A percentile compares a stretch with the other conserved stretches of the same genome.
These are phyloP conservation scores for Tetraodon nigroviridis DNA, from an alignment of 2,113 vertebrate species.

Conservation along the genomic window DNA sequence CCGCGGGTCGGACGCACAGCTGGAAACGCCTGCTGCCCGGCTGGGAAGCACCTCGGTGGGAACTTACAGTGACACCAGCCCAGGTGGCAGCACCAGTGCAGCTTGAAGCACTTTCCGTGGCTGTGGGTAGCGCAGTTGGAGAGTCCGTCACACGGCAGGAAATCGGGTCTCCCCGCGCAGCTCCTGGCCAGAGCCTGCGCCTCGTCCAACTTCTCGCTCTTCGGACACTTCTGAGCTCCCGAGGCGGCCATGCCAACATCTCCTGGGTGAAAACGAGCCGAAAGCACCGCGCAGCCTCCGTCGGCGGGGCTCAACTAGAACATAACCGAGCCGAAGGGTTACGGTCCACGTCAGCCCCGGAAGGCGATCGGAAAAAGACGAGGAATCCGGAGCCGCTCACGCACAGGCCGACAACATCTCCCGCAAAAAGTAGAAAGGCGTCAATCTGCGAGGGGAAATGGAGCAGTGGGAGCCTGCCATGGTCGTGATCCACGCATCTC, in stretches of 20 bases:
- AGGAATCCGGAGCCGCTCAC: background rate
- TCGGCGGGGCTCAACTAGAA: constrained; percentile 35
- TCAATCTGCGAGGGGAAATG: constrained; percentile 7
- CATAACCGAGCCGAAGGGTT: constrained; percentile 33
- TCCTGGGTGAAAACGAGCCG: constrained; percentile 30
- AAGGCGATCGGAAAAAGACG: background rate
- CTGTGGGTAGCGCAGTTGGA: constrained; percentile 97
- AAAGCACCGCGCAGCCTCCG: constrained; percentile 15
- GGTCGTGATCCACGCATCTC: constrained; percentile 44
- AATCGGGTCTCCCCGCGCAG: constrained; percentile 96
- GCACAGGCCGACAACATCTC: constrained; percentile 12
- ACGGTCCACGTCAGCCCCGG: constrained; percentile 36
- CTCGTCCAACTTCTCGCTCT: constrained; percentile 89
- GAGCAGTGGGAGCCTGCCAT: constrained; percentile 25
- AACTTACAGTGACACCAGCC: constrained; percentile 99
- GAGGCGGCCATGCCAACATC: constrained; percentile 76
- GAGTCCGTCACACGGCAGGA: constrained; percentile 95
- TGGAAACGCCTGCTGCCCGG: no score
- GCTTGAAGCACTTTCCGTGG: constrained; percentile 98
- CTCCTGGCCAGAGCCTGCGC: constrained; percentile 94
- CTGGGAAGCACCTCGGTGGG: background rate
- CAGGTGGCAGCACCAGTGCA: constrained; percentile 99
- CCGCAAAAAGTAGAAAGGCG: constrained; percentile 19
- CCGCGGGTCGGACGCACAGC: no score
- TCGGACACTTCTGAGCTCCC: constrained; percentile 76